Evolutionary conservation across 2,797 vertebrate genomes (phyloP).

Genomic region (Choloepus didactylus): DNA sequence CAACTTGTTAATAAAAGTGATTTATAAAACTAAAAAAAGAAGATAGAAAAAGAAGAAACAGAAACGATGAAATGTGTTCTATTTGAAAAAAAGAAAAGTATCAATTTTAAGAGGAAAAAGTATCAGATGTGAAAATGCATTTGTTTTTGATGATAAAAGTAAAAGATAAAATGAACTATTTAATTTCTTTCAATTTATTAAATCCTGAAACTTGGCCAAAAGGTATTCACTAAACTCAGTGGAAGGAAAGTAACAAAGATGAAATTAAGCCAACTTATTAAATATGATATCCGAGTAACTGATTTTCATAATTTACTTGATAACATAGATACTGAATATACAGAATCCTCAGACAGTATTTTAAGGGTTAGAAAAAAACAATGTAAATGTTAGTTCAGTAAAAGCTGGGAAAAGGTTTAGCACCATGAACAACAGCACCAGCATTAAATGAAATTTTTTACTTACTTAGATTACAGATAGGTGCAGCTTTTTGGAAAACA

Average conservation of each 20-base stretch:
- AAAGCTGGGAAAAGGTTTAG: not conserved
- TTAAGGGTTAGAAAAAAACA: not conserved
- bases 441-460: not conserved
- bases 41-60: not conserved
- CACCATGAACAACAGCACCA: not conserved
- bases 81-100: not conserved
- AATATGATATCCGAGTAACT: not conserved
- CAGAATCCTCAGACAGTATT: not conserved
- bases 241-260: not conserved
- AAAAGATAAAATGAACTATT: not conserved
- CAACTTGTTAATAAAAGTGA: not conserved
- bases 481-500: not conserved
- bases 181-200: slow-evolving; percentile 1
- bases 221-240: not conserved
- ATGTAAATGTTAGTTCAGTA: not conserved
- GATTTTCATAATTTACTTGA: not conserved
- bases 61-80: not conserved
- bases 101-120: not conserved
- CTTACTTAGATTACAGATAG: not conserved
- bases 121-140: not conserved
- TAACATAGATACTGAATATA: not conserved
- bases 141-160: not conserved
- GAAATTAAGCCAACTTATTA: not conserved
- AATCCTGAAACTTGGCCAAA: not conserved
- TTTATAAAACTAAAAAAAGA: not conserved